Evolutionary conservation across 2,888 invertebrate genomes (phyloP).

Genomic region (Cryptus armator): DNA sequence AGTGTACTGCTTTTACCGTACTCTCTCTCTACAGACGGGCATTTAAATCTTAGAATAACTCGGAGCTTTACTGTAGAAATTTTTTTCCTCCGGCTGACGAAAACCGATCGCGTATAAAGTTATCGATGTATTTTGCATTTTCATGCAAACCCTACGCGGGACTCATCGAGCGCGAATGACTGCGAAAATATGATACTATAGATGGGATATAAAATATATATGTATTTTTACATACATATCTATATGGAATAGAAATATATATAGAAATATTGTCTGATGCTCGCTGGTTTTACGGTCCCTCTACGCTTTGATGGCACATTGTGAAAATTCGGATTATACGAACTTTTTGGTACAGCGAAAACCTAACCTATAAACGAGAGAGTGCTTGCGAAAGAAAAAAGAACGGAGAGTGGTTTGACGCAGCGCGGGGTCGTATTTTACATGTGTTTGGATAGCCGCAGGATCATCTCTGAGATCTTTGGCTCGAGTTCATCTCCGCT

Average conservation of each 20-base stretch:
- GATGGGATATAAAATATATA: not conserved
- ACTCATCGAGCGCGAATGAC: not conserved
- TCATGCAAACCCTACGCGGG: conserved; percentile 14
- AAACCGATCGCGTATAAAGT: not conserved
- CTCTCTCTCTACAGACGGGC: not conserved
- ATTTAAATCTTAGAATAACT: not conserved
- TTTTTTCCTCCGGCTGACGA: not conserved
- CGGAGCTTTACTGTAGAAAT: not conserved
- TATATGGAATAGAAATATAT: not conserved
- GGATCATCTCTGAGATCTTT: not conserved
- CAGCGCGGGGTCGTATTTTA: not conserved
- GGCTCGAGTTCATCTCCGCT: conserved; percentile 9
- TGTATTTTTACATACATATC: not conserved
- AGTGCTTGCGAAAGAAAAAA: not conserved
- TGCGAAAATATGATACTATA: not conserved
- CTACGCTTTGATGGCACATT: not conserved
- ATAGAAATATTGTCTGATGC: not conserved
- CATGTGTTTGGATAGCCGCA: conserved; percentile 4
- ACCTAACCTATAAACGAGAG: not conserved
- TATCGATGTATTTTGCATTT: conserved; percentile 43
- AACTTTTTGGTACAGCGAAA: not conserved
- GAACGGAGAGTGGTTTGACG: not conserved
- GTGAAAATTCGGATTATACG: not conserved
- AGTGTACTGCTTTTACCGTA: conserved; percentile 11
- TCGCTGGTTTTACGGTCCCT: not conserved